A percentile compares a stretch with the other conserved stretches of the same genome.
These are phyloP conservation scores for Tetragonula carbonaria DNA, from an alignment of 2,888 invertebrate genomes.

Conservation along the genomic window DNA sequence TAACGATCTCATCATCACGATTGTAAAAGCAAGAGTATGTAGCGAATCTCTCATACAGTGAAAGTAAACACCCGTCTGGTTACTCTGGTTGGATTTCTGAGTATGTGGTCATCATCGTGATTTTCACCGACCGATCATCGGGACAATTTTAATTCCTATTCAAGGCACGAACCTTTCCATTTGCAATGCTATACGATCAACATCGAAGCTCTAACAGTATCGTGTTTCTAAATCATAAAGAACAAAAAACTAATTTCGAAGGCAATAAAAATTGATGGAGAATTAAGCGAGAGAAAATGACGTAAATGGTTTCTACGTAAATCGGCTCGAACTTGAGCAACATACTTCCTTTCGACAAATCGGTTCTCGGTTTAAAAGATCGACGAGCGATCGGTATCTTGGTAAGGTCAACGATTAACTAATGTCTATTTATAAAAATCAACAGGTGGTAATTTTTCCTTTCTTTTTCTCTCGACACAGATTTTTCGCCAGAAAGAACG, in stretches of 20 bases:
- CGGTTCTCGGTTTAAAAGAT: slow-evolving; percentile 5
- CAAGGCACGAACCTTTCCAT: slow-evolving; percentile 41
- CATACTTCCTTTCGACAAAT: not conserved
- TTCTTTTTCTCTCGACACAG: not conserved
- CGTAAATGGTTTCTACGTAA: not conserved
- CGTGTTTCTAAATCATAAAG: not conserved
- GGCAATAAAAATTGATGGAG: not conserved
- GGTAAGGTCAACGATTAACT: slow-evolving; percentile 10
- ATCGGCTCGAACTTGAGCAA: slow-evolving; percentile 3
- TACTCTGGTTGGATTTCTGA: slow-evolving; percentile 25
- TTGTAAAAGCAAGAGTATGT: slow-evolving; percentile 36
- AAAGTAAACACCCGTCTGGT: slow-evolving; percentile 47
- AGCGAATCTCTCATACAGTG: not conserved
- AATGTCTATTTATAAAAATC: slow-evolving; percentile 31
- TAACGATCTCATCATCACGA: not conserved
- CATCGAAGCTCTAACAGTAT: not conserved
- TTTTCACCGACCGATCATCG: slow-evolving; percentile 33
- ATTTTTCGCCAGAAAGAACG: slow-evolving; percentile 17
- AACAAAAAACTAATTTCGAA: not conserved
- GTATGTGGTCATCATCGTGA: slow-evolving; percentile 20
- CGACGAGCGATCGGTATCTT: not conserved
- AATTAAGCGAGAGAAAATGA: not conserved
- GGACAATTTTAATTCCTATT: slow-evolving; percentile 45
- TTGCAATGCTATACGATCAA: slow-evolving; percentile 18
- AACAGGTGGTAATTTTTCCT: not conserved